Percentiles rank a stretch among this genome's conserved stretches.
Conservation (phyloP, 1,140 invertebrate species). For the Rhopalosiphum maidis region DNA sequence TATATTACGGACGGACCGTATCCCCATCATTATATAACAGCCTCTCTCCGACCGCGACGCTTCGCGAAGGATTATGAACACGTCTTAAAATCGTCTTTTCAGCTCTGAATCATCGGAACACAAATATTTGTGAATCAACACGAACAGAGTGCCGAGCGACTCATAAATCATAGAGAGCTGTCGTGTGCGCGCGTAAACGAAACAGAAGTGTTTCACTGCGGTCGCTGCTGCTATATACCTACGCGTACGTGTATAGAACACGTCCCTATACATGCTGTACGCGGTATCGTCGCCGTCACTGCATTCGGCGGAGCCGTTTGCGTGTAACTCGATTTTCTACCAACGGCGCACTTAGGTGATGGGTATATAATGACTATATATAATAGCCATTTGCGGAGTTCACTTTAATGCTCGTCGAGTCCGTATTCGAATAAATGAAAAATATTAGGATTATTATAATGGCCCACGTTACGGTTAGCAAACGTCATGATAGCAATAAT, state of each 20-base stretch:
- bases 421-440: no score
- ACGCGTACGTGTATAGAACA: background rate
- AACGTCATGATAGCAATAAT: background rate
- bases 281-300: background rate
- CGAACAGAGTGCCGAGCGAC: constrained; percentile 19
- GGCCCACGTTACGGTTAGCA: background rate
- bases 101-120: background rate
- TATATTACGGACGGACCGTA: no score
- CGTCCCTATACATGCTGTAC: no score
- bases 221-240: background rate
- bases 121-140: constrained; percentile 47
- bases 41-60: background rate
- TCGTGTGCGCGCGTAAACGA: background rate
- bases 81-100: constrained; percentile 35
- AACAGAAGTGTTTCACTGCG: background rate
- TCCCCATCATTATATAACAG: no score
- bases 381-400: background rate
- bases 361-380: background rate
- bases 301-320: background rate
- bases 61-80: background rate
- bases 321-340: constrained; percentile 20
- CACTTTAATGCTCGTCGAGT: background rate
- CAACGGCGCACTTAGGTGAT: no score
- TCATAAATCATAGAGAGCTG: constrained; percentile 37
- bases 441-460: background rate